A percentile compares a stretch with the other conserved stretches of the same genome.
phyloP scores from a whole-genome alignment of 1,140 invertebrate species.

The Listronotus bonariensis region DNA sequence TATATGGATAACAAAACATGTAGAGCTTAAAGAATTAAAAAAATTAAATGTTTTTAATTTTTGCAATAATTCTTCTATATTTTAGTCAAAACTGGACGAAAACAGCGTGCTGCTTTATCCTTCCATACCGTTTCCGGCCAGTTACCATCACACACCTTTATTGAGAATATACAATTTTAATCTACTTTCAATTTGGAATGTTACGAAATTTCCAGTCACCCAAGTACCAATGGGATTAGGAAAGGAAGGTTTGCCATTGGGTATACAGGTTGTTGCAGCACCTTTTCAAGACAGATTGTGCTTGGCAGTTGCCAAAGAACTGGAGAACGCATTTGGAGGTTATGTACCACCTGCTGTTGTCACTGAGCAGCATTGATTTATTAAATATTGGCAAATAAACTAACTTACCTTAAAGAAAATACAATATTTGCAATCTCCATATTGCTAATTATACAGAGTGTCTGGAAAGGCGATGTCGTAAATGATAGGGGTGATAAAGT shows the following conservation, averaged over 20 bases:
- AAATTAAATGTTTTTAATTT: no score
- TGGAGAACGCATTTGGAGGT: constrained; percentile 83
- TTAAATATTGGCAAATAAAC: no score
- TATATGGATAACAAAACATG: no score
- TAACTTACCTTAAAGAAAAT: no score
- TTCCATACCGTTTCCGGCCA: constrained; percentile 78
- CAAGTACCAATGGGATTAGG: constrained; percentile 81
- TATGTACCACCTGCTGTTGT: constrained; percentile 67
- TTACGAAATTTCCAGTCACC: constrained; percentile 79
- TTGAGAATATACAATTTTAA: constrained; percentile 85
- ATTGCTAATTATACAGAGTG: no score
- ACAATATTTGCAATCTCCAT: no score
- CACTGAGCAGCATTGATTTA: background rate
- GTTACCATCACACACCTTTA: constrained; percentile 81
- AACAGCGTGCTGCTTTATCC: constrained; percentile 88
- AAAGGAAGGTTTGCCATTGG: constrained; percentile 75
- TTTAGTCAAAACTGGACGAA: constrained; percentile 70
- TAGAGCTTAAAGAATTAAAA: no score
- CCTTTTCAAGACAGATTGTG: constrained; percentile 79
- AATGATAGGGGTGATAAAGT: no score
- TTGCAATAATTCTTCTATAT: constrained; percentile 22
- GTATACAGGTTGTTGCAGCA: constrained; percentile 80
- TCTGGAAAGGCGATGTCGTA: no score
- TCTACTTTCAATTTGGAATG: constrained; percentile 90
- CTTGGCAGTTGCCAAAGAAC: constrained; percentile 79